A percentile compares a stretch with the other conserved stretches of the same genome.
Conservation (phyloP, 2,888 invertebrate genomes). For the Stratiomys singularior region DNA sequence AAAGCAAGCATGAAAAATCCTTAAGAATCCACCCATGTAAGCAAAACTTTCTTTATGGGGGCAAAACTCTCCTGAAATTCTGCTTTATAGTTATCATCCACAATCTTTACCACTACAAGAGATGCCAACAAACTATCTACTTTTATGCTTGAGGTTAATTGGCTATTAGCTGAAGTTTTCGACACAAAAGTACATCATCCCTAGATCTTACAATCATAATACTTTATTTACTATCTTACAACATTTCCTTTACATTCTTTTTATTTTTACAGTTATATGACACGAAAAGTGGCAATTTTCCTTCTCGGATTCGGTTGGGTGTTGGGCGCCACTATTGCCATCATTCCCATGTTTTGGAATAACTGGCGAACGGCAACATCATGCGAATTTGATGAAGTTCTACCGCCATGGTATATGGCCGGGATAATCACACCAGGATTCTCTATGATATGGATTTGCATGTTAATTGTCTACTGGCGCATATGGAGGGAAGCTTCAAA, state of each 20-base stretch:
- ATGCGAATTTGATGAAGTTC: constrained; percentile 77
- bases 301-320: constrained; percentile 77
- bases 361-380: constrained; percentile 72
- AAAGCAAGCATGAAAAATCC: no score
- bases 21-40: no score
- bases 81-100: no score
- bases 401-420: constrained; percentile 66
- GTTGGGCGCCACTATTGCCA: constrained; percentile 73
- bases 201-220: no score
- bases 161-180: no score
- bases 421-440: constrained; percentile 76
- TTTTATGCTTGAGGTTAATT: no score
- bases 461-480: constrained; percentile 79
- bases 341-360: constrained; percentile 82
- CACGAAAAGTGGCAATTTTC: constrained; percentile 72
- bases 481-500: constrained; percentile 82
- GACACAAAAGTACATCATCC: no score
- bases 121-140: no score
- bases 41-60: no score
- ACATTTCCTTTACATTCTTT: neutral
- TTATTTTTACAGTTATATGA: constrained; percentile 69
- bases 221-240: neutral
- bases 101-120: no score
- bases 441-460: constrained; percentile 77
- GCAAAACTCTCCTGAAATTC: no score